A percentile compares a stretch with the other conserved stretches of the same genome.
phyloP scores from a whole-genome alignment of 2,113 vertebrate genomes.

The Clarias gariepinus region DNA sequence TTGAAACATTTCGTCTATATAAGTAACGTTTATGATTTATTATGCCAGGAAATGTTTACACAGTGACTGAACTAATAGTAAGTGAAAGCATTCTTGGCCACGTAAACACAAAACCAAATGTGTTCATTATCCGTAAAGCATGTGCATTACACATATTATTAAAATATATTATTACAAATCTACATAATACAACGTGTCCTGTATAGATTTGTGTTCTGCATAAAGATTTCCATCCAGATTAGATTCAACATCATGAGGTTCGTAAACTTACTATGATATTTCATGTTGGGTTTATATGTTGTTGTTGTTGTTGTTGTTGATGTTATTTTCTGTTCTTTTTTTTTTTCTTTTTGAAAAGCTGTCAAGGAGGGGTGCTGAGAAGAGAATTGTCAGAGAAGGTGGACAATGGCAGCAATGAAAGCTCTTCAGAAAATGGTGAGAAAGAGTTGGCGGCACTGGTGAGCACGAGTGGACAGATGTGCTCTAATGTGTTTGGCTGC shows the following conservation, averaged over 20 bases:
- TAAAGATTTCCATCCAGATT: not conserved
- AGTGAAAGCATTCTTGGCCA: not conserved
- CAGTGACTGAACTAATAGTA: not conserved
- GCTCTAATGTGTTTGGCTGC: conserved; percentile 61
- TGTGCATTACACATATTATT: not conserved
- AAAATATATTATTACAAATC: not conserved
- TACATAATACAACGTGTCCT: not conserved
- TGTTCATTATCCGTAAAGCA: not conserved
- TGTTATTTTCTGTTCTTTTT: not conserved
- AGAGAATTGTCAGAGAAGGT: conserved; percentile 52
- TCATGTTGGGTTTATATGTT: conserved; percentile 21
- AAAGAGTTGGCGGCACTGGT: conserved; percentile 53
- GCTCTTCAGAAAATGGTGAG: conserved; percentile 58
- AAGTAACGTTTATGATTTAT: not conserved
- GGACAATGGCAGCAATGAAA: conserved; percentile 58
- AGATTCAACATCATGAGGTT: not conserved
- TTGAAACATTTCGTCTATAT: not conserved
- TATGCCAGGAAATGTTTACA: not conserved
- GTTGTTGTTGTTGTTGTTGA: too few relatives aligned
- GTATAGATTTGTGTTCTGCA: not conserved
- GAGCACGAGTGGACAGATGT: conserved; percentile 59
- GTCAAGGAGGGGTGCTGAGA: conserved; percentile 41
- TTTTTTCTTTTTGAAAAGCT: conserved; percentile 17
- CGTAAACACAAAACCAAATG: not conserved
- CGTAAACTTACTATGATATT: not conserved